Evolutionary conservation across 2,888 invertebrate genomes (phyloP).

Genomic region (Caenorhabditis auriculariae): DNA sequence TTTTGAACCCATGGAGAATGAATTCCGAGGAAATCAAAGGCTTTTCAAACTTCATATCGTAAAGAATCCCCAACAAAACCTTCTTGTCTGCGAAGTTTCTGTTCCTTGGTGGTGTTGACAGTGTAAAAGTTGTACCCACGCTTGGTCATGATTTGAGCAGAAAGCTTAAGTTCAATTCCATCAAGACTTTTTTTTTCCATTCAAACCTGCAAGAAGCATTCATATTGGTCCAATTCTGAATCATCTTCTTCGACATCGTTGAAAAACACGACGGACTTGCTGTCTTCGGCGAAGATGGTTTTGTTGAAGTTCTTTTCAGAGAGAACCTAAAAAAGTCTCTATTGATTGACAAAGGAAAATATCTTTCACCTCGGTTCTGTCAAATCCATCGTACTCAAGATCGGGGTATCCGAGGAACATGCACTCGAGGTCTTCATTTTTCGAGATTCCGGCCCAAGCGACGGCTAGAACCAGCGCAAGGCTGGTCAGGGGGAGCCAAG

Average conservation of each 20-base stretch:
- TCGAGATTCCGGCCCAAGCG: conserved; percentile 23
- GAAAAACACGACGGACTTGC: conserved; percentile 63
- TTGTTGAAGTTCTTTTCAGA: conserved; percentile 64
- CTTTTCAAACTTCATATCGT: too few relatives aligned
- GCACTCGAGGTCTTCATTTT: conserved; percentile 55
- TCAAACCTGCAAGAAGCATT: conserved; percentile 64
- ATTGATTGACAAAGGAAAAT: background rate
- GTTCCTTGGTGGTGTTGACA: conserved; percentile 63
- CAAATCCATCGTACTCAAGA: conserved; percentile 63
- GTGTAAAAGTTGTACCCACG: conserved; percentile 64
- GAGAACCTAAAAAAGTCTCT: conserved; percentile 35
- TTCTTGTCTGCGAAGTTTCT: conserved; percentile 60
- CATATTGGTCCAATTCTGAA: conserved; percentile 62
- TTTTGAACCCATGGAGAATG: too few relatives aligned
- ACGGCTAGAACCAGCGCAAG: conserved; percentile 15
- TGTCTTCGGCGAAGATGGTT: conserved; percentile 63
- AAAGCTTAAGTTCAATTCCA: conserved; percentile 45
- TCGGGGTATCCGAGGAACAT: conserved; percentile 64
- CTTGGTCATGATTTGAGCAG: conserved; percentile 64
- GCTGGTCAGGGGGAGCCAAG: conserved; percentile 27
- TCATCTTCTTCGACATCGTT: conserved; percentile 63
- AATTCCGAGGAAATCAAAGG: too few relatives aligned
- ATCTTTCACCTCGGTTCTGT: conserved; percentile 54
- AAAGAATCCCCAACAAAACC: too few relatives aligned
- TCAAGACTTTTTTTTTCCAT: background rate